These are phyloP conservation scores for Neodiprion virginianus DNA, from an alignment of 1,140 invertebrate species.

Conservation along the genomic window DNA sequence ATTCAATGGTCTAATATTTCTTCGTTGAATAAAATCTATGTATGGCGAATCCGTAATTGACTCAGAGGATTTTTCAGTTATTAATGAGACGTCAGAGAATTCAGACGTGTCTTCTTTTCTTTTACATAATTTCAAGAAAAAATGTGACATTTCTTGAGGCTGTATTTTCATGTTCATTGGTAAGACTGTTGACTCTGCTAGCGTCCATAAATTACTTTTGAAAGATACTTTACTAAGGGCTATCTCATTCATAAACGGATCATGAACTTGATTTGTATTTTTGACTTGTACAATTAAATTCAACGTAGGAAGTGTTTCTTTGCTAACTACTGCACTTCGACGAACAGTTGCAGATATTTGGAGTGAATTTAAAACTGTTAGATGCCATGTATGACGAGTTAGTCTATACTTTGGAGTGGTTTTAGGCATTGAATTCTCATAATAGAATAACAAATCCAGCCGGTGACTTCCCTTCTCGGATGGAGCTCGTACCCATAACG, in stretches of 20 bases:
- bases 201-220: slow-evolving; percentile 63
- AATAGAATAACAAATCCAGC: slow-evolving; percentile 77
- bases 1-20: slow-evolving; percentile 43
- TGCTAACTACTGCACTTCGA: slow-evolving; percentile 60
- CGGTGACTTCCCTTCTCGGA: slow-evolving; percentile 68
- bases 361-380: slow-evolving; percentile 74
- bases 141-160: slow-evolving; percentile 62
- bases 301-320: slow-evolving; percentile 61
- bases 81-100: slow-evolving; percentile 54
- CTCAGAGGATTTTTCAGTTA: slow-evolving; percentile 22
- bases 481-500: slow-evolving; percentile 74
- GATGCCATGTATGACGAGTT: slow-evolving; percentile 71
- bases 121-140: slow-evolving; percentile 59
- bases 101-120: slow-evolving; percentile 32
- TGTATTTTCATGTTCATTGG: slow-evolving; percentile 56
- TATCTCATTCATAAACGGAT: slow-evolving; percentile 67
- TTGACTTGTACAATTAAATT: slow-evolving; percentile 69
- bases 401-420: slow-evolving; percentile 66
- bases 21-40: slow-evolving; percentile 48
- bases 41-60: slow-evolving; percentile 39
- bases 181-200: slow-evolving; percentile 51
- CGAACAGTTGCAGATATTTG: slow-evolving; percentile 64
- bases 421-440: slow-evolving; percentile 65
- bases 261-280: slow-evolving; percentile 72
- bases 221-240: slow-evolving; percentile 65